Evolutionary conservation across 1,140 invertebrate species (phyloP).

Genomic region (Drosophila saltans): DNA sequence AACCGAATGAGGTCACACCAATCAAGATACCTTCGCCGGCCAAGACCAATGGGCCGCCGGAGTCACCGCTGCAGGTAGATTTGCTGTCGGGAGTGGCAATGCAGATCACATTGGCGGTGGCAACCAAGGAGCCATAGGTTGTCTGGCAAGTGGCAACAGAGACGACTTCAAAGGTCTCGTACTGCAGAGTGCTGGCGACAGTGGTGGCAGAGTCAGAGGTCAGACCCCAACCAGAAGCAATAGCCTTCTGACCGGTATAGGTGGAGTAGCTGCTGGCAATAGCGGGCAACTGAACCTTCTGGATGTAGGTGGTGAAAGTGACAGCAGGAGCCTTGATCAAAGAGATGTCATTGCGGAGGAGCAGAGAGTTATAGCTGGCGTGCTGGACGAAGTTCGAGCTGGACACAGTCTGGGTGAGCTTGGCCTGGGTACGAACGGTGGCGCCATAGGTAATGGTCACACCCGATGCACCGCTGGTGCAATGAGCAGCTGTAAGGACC

Average conservation of each 20-base stretch:
- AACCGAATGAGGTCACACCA: constrained; percentile 84
- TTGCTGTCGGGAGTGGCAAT: constrained; percentile 12
- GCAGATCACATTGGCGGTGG: constrained; percentile 48
- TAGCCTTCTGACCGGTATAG: constrained; percentile 46
- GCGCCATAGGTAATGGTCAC: constrained; percentile 62
- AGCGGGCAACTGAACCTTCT: constrained; percentile 44
- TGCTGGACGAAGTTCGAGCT: constrained; percentile 54
- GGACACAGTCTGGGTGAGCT: constrained; percentile 42
- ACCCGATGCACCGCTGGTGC: constrained; percentile 61
- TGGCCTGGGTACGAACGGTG: constrained; percentile 48
- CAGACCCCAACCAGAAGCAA: constrained; percentile 72
- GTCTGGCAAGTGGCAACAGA: constrained; percentile 18
- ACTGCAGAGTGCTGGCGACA: constrained; percentile 53
- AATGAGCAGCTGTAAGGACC: constrained; percentile 87
- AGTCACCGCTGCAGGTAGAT: constrained; percentile 84
- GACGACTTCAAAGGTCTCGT: constrained; percentile 13
- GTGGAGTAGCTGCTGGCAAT: constrained; percentile 52
- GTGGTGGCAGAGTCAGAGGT: constrained; percentile 42
- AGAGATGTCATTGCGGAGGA: constrained; percentile 62
- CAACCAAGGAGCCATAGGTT: constrained; percentile 50
- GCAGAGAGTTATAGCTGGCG: constrained; percentile 48
- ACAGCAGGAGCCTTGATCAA: constrained; percentile 49
- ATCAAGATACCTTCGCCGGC: constrained; percentile 73
- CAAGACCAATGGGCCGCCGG: constrained; percentile 84
- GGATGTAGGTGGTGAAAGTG: constrained; percentile 28